A percentile compares a stretch with the other conserved stretches of the same genome.
Evolutionary conservation across 2,113 vertebrate genomes (phyloP).

Genomic region (Notothenia rossii): DNA sequence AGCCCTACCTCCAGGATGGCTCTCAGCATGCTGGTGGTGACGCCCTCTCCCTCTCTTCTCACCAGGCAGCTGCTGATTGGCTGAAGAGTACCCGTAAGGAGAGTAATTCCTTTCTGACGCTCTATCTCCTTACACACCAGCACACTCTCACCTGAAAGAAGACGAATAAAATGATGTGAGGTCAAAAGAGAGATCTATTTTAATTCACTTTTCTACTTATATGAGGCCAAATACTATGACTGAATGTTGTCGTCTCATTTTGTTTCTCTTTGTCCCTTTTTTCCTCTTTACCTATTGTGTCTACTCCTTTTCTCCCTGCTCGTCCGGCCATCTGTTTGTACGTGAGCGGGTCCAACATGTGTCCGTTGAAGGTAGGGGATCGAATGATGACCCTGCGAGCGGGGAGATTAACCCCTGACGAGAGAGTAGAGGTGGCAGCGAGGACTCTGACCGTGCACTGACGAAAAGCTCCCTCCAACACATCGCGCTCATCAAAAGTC

Average conservation of each 20-base stretch:
- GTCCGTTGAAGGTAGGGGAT: constrained; percentile 92
- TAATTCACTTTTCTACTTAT: not conserved
- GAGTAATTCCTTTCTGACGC: constrained; percentile 89
- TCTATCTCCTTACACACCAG: constrained; percentile 94
- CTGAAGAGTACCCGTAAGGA: constrained; percentile 90
- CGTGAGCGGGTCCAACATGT: constrained; percentile 89
- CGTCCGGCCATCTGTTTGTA: constrained; percentile 98
- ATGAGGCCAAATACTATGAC: not conserved
- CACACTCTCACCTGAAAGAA: constrained; percentile 91
- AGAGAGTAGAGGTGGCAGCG: constrained; percentile 94
- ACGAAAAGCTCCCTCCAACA: constrained; percentile 94
- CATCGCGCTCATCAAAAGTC: constrained; percentile 96
- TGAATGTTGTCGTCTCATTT: not conserved
- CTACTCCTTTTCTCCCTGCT: constrained; percentile 96
- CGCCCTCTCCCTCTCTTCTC: constrained; percentile 88
- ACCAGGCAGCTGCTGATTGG: constrained; percentile 93
- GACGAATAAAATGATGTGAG: not conserved
- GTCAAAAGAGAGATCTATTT: not conserved
- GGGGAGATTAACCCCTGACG: constrained; percentile 97
- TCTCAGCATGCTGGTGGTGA: constrained; percentile 94
- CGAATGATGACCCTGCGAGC: constrained; percentile 95
- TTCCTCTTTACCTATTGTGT: constrained; percentile 85
- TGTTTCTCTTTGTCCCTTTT: not conserved
- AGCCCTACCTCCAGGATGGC: constrained; percentile 93
- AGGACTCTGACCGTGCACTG: constrained; percentile 90